phyloP scores from a whole-genome alignment of 2,888 invertebrate genomes.

The Ecliptopera silaceata region DNA sequence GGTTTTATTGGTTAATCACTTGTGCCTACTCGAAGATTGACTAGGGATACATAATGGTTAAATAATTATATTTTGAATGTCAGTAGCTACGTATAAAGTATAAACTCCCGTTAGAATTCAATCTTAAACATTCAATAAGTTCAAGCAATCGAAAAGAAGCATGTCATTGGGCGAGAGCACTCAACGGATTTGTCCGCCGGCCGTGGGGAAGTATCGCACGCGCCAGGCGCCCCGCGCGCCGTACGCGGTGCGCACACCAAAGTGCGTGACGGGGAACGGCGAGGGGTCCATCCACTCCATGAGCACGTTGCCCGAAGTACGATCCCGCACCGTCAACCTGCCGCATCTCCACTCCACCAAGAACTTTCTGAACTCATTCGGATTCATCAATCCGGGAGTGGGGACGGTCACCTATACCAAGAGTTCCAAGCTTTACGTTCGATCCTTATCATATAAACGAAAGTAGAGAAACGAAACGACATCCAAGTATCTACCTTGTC shows the following conservation, averaged over 20 bases:
- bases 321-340: conserved; percentile 75
- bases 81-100: no score
- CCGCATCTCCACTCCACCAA: conserved; percentile 83
- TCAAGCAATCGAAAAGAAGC: conserved; percentile 61
- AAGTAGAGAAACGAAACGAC: conserved; percentile 42
- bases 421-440: conserved; percentile 40
- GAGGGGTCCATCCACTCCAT: conserved; percentile 84
- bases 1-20: conserved; percentile 38
- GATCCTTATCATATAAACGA: conserved; percentile 27
- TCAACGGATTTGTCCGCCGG: conserved; percentile 64
- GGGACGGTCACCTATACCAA: conserved; percentile 79
- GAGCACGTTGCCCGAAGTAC: conserved; percentile 73
- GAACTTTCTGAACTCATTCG: conserved; percentile 82
- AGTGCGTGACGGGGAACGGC: conserved; percentile 83
- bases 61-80: conserved; percentile 27
- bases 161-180: conserved; percentile 49
- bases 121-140: conserved; percentile 33
- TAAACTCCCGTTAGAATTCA: conserved; percentile 21
- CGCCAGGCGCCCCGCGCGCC: conserved; percentile 86
- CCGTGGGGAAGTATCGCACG: conserved; percentile 66
- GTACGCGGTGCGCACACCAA: conserved; percentile 86
- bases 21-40: conserved; percentile 17
- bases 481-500: conserved; percentile 79
- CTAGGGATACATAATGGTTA: conserved; percentile 23
- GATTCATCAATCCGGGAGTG: conserved; percentile 82